Evolutionary conservation across 2,888 invertebrate species (phyloP), one percentile per base, ranked within the genome.

Genomic region (Agrotis clavis): DNA sequence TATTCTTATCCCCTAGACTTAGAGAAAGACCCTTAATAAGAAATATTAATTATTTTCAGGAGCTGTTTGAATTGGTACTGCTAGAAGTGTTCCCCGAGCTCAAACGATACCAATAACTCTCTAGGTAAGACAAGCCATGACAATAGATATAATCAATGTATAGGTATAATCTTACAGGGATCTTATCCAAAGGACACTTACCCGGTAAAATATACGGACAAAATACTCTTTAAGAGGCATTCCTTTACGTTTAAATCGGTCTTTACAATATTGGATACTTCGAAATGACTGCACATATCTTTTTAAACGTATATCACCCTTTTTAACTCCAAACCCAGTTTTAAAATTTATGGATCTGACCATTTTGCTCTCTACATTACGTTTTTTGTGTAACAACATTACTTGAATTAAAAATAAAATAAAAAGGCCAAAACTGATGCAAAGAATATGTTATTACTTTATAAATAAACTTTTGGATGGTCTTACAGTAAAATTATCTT

Each of bases 21-120:
- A 5, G 30, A 5, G 0, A 30, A 4, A 30, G 7, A 30, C 4
- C 0, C n/a, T 56, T 19, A 61, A 35, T 19, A 16, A 71, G 11
- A 21, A 13, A 6, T 77, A 2, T 68, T 66, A 51, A 2, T 60
- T 72, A 84, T 96, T 96, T 96, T 13, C 94, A 98, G 98, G 97
- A 97, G 90, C 93, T 98, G 77, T 96, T 98, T 81, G 97, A 97
- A 92, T 93, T 97, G 63, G 93, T 97, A 63, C 95, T 98, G 86
- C 91, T 97, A 77, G 97, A 98, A 93, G 96, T 97, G 84, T 98
- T 97, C 90, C 98, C 98, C 19, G 97, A 98, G 94, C 95, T 97
- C 83, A 97, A 97, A 81, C 97, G 97, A 81, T 96, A 96, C 86
- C 92, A 94, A 77, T 94, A 87, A 90, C 79, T 70, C 70, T 76